Evolutionary conservation across 2,797 vertebrate species (phyloP), one percentile per base, ranked within the genome.

Genomic region (Danionella dracula): DNA sequence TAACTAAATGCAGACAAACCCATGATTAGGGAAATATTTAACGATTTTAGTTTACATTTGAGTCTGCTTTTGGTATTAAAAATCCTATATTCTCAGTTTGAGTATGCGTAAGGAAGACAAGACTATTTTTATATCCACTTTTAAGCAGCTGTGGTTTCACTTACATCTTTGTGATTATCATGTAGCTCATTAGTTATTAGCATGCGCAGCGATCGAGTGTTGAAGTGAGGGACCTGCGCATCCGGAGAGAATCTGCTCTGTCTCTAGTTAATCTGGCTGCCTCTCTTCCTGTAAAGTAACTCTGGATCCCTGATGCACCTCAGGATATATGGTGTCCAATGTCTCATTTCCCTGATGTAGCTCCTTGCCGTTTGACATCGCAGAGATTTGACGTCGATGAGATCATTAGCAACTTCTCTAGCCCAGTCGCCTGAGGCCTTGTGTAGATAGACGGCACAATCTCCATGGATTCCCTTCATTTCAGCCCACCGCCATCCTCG

Each of bases 331-430:
- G 76, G 79, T 73, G 57, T 78, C 38, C 34, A 76, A 63, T 40
- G 66, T 84, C 85, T 87, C 83, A 86, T 87, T 88, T 87, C 85
- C 86, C 84, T 87, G 85, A 88, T 84, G 83, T 85, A 87, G 76
- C 79, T 79, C 64, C 53, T 69, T 81, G 81, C 77, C 63, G 77
- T 73, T 81, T 78, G 83, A 85, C 86, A 86, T 80, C 49, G 72
- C 81, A 76, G 75, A 76, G 75, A 76, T 76, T 76, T 76, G 71
- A 73, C 80, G 84, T 84, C 85, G 82, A 81, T 82, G 82, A 82
- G 81, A 83, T 86, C 85, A 77, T 87, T 88, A 89, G 85, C 85
- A 86, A 85, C 86, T 85, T 84, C 80, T 81, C 81, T 84, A 79
- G 72, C 76, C 79, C 58, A 15, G 79, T 71, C 73, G 85, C 85